Conservation (phyloP, 2,888 invertebrate genomes). For the Lithophane semibrunnea region DNA sequence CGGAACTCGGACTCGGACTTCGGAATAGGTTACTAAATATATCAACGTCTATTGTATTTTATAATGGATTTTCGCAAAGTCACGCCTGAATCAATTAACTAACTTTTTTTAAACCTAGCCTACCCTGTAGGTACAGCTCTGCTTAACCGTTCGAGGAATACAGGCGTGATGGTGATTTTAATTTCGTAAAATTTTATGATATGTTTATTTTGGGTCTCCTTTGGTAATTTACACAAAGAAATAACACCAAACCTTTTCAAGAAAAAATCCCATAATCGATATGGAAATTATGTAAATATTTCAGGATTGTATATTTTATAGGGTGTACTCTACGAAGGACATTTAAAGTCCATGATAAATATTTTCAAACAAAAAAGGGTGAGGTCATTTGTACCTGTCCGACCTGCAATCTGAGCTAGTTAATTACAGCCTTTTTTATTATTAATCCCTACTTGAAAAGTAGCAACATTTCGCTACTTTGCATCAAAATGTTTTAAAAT, state of each 20-base stretch:
- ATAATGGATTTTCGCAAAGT: no score
- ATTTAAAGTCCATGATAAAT: slow-evolving; percentile 11
- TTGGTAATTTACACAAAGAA: neutral
- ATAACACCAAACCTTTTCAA: neutral
- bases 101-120: no score
- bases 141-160: no score
- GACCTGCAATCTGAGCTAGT: slow-evolving; percentile 13
- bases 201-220: no score
- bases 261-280: neutral
- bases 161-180: neutral
- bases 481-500: neutral
- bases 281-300: slow-evolving; percentile 15
- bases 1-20: no score
- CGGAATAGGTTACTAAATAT: no score
- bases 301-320: slow-evolving; percentile 10
- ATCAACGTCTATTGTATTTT: no score
- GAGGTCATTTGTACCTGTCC: slow-evolving; percentile 34
- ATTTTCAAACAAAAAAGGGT: slow-evolving; percentile 18
- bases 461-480: neutral
- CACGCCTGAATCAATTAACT: no score
- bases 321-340: neutral
- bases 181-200: no score
- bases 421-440: slow-evolving; percentile 26
- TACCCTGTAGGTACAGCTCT: no score
- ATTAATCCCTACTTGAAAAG: neutral